Base-by-base conservation (phyloP, 2,888 invertebrate genomes). In the Sinhomidia bicolor region DNA sequence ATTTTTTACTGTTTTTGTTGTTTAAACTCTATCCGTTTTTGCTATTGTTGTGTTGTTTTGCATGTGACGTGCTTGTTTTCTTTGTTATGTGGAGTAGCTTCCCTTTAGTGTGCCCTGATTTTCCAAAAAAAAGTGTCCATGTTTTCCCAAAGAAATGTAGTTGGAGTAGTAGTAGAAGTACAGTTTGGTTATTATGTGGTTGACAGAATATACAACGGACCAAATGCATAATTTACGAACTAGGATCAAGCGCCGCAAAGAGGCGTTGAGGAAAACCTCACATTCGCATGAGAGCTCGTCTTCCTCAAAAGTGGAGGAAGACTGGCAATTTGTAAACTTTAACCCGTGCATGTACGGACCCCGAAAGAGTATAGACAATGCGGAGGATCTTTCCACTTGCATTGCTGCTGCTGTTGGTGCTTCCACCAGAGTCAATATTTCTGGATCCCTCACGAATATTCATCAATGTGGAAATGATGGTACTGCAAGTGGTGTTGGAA, bases 161-260 rank as follows among this genome's bases (percentile, higher is more conserved):
- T n/a, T n/a, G n/a, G 47, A 5, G 74, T 23, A 6, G 32, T 23
- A 4, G 20, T n/a, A n/a, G n/a, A n/a, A 62, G 29, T 26, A 62
- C 5, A 44, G 5, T 12, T 29, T 23, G 29, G 57, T 76, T 78
- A 78, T 78, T 89, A 93, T 93, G 93, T 93, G 94, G 93, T 93
- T 93, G 91, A 93, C 93, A 91, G 93, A 93, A 71, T 92, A 93
- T 90, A 91, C 93, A 88, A 90, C 93, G 90, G 93, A 93, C 91
- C 93, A 93, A 90, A 94, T 94, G 93, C 93, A 93, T 92, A 93
- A 93, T 92, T 93, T 93, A 93, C 94, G 94, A 93, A 93, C 92
- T n/a, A 91, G 93, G 89, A 93, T 93, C 29, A 92, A 93, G 79
- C 91, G 93, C 44, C 92, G 93, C 71, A 93, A 93, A 90, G 92